Evolutionary conservation across 2,113 vertebrate genomes (phyloP).

Genomic region (Osmerus eperlanus): DNA sequence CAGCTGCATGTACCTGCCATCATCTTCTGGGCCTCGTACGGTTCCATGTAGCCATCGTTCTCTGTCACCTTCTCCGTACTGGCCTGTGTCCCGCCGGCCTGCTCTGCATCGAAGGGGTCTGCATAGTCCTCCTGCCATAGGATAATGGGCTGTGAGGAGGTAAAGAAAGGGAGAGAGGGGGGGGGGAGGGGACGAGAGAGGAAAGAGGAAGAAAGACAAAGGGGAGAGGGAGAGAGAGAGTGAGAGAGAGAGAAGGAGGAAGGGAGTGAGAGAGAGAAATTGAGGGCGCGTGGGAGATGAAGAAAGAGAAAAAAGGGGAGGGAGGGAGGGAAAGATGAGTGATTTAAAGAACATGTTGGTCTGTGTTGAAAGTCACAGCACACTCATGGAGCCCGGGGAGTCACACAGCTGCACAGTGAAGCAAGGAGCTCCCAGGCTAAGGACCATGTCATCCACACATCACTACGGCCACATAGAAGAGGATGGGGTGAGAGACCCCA

Average conservation of each 20-base stretch:
- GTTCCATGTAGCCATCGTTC: conserved; percentile 98
- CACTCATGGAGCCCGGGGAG: not conserved
- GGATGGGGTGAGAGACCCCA: not conserved
- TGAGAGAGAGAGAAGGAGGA: too few relatives aligned
- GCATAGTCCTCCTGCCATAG: conserved; percentile 87
- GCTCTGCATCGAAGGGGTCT: conserved; percentile 90
- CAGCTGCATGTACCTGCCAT: conserved; percentile 83
- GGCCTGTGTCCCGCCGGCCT: conserved; percentile 66
- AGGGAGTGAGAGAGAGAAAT: too few relatives aligned
- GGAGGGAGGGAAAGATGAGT: conserved; percentile 5
- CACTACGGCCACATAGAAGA: conserved; percentile 1
- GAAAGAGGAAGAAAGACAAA: too few relatives aligned
- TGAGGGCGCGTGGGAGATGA: not conserved
- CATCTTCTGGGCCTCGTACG: conserved; percentile 97
- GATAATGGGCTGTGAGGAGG: conserved; percentile 79
- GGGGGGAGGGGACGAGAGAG: too few relatives aligned
- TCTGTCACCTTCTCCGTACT: conserved; percentile 56
- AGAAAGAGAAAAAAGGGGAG: not conserved
- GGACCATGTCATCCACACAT: not conserved
- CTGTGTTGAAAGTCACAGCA: conserved; percentile 35
- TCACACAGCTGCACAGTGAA: not conserved
- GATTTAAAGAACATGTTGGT: conserved; percentile 23
- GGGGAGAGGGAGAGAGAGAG: too few relatives aligned
- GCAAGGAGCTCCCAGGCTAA: not conserved
- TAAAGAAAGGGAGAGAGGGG: not conserved